Base-by-base conservation (phyloP, 2,888 invertebrate genomes). In the Nomada ruficornis region DNA sequence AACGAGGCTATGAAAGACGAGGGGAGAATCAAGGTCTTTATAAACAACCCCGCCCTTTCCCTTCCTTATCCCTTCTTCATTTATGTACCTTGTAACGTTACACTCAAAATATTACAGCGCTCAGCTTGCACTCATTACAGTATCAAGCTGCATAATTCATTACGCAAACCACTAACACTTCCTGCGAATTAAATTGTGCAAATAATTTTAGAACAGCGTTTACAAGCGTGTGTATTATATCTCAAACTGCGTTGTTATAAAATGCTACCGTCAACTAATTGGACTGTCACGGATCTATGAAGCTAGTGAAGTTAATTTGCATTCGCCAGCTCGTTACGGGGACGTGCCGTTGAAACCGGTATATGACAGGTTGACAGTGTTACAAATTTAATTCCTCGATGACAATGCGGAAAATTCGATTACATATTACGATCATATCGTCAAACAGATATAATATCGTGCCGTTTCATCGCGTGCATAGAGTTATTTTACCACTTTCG, bases 11-110 rank as follows among this genome's bases (percentile, higher is more conserved):
- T 23, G 59, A 77, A 77, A 36, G 65, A 60, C 62, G 60, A 77
- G 62, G 80, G 67, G 78, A 57, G 55, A 62, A 63, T 63, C 79
- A 78, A 80, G 80, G 67, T 68, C 79, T 68, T 72, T 63, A 63
- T 20, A 63, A 78, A 72, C 72, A 72, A 63, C 52, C 20, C 44
- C 2, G 29, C 23, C 50, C 55, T 5, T 18, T 18, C 23, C 63
- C 42, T 47, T 44, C 44, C 18, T 50, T 36, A 55, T 20, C 57
- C 57, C 54, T 55, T 68, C 42, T 55, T 13, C 15, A 52, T 63
- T 60, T 72, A 57, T 55, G 52, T 65, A 67, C 72, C 67, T 72
- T 10, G 72, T 42, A 63, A 55, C 72, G 47, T 79, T 73, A 57
- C 71, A 52, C 36, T 52, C n/a, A 59, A 71, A 80, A 68, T 72